A percentile compares a stretch with the other conserved stretches of the same genome.
phyloP scores from a whole-genome alignment of 2,888 invertebrate genomes.

The Aleiodes alternator region DNA sequence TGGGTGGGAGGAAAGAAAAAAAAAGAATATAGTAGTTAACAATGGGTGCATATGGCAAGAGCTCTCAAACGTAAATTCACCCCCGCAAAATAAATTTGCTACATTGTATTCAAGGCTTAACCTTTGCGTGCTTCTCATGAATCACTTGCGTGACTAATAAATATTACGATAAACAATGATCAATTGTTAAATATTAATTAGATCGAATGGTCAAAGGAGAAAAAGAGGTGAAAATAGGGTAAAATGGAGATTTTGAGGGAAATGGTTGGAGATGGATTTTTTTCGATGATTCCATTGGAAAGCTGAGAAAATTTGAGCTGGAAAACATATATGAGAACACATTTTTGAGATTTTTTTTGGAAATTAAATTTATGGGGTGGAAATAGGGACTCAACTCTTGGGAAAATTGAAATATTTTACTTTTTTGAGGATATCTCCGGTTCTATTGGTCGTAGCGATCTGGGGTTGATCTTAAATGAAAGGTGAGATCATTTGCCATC shows the following conservation, averaged over 20 bases:
- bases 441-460: too few relatives aligned
- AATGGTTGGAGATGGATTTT: background rate
- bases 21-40: slow-evolving; percentile 3
- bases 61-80: slow-evolving; percentile 3
- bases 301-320: too few relatives aligned
- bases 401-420: too few relatives aligned
- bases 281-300: too few relatives aligned
- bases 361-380: background rate
- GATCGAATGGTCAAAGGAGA: background rate
- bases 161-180: slow-evolving; percentile 26
- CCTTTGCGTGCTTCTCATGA: slow-evolving; percentile 27
- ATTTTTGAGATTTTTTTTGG: background rate
- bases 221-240: background rate
- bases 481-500: too few relatives aligned
- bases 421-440: background rate
- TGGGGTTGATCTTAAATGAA: too few relatives aligned
- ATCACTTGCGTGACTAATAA: slow-evolving; percentile 32
- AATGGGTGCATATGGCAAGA: slow-evolving; percentile 39
- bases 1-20: background rate
- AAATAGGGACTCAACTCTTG: too few relatives aligned
- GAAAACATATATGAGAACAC: background rate
- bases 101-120: slow-evolving; percentile 17
- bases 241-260: background rate
- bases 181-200: slow-evolving; percentile 21
- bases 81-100: slow-evolving; percentile 34